These are phyloP conservation scores for Sebastes cheni DNA, from an alignment of 2,797 vertebrate species.

Conservation along the genomic window DNA sequence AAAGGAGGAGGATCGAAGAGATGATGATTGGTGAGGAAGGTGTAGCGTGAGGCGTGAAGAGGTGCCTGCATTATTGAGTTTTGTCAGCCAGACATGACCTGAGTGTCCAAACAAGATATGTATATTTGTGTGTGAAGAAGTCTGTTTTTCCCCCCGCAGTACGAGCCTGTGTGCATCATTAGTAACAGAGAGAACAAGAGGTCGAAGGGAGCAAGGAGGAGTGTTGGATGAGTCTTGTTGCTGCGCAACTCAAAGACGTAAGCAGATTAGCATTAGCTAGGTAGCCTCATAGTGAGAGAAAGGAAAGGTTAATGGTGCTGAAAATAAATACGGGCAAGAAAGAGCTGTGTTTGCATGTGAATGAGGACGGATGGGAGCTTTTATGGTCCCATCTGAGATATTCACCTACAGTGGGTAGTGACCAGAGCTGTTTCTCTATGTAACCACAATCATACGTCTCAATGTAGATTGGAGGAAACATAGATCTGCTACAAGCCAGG, in stretches of 20 bases:
- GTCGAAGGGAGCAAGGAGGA: neutral
- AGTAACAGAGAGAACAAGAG: constrained; percentile 2
- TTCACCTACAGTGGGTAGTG: neutral
- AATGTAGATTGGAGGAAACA: neutral
- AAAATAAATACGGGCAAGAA: neutral
- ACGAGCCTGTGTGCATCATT: neutral
- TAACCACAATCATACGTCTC: neutral
- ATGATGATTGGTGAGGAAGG: constrained; percentile 14
- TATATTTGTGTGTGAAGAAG: neutral
- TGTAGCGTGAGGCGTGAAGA: neutral
- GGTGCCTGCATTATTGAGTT: constrained; percentile 13
- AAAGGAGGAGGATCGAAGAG: constrained; percentile 12
- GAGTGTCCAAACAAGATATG: neutral
- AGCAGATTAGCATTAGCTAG: neutral
- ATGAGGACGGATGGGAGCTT: neutral
- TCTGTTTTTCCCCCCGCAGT: neutral
- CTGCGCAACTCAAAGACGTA: neutral
- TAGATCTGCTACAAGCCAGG: neutral
- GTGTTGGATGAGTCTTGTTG: constrained; percentile 4
- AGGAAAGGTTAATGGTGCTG: neutral
- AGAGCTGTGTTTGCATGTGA: neutral
- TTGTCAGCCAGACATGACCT: neutral
- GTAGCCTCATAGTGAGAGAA: neutral
- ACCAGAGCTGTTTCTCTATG: neutral
- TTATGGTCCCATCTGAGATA: neutral